Base-by-base conservation (phyloP, 2,113 vertebrate genomes). In the Prolemur simus region DNA sequence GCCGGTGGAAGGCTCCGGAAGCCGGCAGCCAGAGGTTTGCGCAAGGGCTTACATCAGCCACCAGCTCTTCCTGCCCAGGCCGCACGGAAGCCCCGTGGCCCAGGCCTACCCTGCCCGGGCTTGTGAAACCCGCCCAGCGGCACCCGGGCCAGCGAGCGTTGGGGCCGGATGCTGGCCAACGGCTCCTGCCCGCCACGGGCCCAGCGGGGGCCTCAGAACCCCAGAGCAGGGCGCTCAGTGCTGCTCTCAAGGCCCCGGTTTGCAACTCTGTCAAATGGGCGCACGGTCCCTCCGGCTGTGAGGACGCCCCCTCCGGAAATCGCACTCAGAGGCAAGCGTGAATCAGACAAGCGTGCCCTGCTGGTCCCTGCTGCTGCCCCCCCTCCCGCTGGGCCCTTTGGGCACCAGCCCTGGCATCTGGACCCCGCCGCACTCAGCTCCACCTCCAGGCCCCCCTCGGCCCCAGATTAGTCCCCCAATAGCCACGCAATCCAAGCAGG, bases 121-220 rank as follows among this genome's bases (percentile, higher is more conserved):
- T 98, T 98, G 96, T 94, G 98, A 98, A 98, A 98, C 94, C 94
- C 8, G 87, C 96, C 97, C 89, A 92, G 98, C 96, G 0, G 84
- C 90, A 81, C 93, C 56, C 11, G 34, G 52, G 58, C 71, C 7
- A 15, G 18, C 47, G 81, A 49, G 94, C 47, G 32, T 74, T 58
- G 47, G 96, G 49, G 34, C 56, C 58, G 66, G 8, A 3, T 96
- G 93, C 78, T 10, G 0, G 42, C 95, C 83, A 98, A 98, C 96
- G 94, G 94, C 74, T 95, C 76, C 47, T 3, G 4, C 88, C 87
- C 0, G 18, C 91, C 86, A 56, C 56, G 13, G 63, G 39, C 63
- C 74, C 89, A 49, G 56, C 25, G 23, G 4, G 37, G 21, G 56
- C 15, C 45, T 2, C 1, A 18, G 13, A 34, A n/a, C 42, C 23